Evolutionary conservation across 2,888 invertebrate genomes (phyloP).

Genomic region (Cylloceria caligata): DNA sequence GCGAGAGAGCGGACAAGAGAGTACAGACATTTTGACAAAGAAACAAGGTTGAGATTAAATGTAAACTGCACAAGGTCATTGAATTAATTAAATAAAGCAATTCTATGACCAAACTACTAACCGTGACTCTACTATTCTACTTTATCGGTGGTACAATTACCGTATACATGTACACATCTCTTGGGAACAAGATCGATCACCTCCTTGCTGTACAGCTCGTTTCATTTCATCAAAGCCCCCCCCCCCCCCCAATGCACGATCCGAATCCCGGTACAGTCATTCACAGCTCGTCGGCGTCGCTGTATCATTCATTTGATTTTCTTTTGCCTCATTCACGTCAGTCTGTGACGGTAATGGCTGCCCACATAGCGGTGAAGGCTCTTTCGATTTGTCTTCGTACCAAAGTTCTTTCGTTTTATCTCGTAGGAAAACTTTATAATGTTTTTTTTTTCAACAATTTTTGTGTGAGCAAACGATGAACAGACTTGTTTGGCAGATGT

Average conservation of each 20-base stretch:
- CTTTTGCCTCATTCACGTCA: constrained; percentile 46
- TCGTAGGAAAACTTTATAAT: background rate
- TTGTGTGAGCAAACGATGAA: background rate
- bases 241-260: no score
- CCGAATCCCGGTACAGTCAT: no score
- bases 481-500: background rate
- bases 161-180: background rate
- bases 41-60: background rate
- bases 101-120: background rate
- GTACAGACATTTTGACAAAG: background rate
- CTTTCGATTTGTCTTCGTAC: constrained; percentile 40
- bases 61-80: background rate
- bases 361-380: constrained; percentile 3
- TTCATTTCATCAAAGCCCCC: constrained; percentile 57
- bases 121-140: background rate
- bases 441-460: background rate
- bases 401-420: background rate
- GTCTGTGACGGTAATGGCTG: constrained; percentile 12
- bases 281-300: constrained; percentile 37
- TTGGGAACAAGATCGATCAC: constrained; percentile 49
- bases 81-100: background rate
- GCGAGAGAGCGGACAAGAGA: constrained; percentile 16
- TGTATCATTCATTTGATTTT: constrained; percentile 57
- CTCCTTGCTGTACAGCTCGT: constrained; percentile 40
- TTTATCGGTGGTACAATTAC: background rate